These are phyloP conservation scores for Morone chrysops DNA, from an alignment of 2,113 vertebrate genomes.

Conservation along the genomic window DNA sequence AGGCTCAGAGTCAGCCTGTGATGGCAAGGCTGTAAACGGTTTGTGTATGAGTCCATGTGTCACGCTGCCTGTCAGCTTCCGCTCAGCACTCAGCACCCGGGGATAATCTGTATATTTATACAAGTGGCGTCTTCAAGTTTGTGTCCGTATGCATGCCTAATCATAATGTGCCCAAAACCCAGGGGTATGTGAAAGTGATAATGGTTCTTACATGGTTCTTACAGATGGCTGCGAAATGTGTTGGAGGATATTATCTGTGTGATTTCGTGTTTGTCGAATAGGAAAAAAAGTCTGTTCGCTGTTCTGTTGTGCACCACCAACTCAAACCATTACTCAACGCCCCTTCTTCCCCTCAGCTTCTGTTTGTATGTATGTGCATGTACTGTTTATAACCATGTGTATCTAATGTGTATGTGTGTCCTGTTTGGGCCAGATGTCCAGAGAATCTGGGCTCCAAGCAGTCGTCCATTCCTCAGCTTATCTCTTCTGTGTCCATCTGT, in stretches of 20 bases:
- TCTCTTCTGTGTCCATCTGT: conserved; percentile 31
- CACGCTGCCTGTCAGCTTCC: neutral
- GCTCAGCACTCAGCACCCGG: neutral
- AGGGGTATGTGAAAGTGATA: conserved; percentile 47
- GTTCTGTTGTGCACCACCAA: conserved; percentile 19
- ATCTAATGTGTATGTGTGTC: neutral
- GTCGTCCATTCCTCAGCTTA: neutral
- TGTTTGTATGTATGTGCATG: neutral
- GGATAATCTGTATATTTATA: conserved; percentile 3
- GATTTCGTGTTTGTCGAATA: neutral
- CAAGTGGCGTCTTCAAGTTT: neutral
- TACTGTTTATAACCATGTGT: conserved; percentile 3
- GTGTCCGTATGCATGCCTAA: neutral
- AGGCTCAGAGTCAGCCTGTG: conserved; percentile 2
- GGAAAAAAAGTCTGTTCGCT: neutral
- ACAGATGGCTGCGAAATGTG: conserved; percentile 47
- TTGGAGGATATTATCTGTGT: conserved; percentile 22
- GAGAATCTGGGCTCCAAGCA: conserved; percentile 8
- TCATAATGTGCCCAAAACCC: conserved; percentile 24
- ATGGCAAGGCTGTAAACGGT: conserved; percentile 15
- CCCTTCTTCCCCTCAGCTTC: neutral
- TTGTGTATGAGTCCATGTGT: conserved; percentile 19
- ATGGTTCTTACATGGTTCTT: conserved; percentile 52
- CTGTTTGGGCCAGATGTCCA: conserved; percentile 36
- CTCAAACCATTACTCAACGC: neutral